Evolutionary conservation across 2,113 vertebrate species (phyloP).

Genomic region (Paratilapia polleni): DNA sequence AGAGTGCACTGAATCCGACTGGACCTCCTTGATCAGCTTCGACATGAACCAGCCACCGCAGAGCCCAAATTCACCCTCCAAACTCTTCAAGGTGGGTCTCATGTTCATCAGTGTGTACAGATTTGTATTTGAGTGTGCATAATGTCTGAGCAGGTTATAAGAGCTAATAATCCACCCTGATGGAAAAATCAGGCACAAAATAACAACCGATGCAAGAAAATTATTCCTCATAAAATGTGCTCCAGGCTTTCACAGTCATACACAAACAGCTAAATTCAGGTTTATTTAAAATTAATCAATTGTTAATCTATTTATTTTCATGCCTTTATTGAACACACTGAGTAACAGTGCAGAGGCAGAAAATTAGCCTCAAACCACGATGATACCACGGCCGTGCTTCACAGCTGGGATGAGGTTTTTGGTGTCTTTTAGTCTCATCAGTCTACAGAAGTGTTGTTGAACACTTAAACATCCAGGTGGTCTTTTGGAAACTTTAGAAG

Average conservation of each 20-base stretch:
- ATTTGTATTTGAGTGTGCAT: neutral
- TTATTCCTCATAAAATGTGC: too few species aligned
- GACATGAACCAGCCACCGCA: constrained; percentile 54
- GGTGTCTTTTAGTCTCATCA: neutral
- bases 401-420: neutral
- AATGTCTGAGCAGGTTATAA: neutral
- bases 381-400: neutral
- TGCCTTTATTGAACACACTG: neutral
- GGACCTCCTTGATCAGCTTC: constrained; percentile 68
- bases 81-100: constrained; percentile 63
- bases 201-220: too few species aligned
- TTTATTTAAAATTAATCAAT: too few species aligned
- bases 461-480: neutral
- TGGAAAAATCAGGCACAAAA: neutral
- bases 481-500: rapidly evolving
- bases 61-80: constrained; percentile 48
- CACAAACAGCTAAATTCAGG: too few species aligned
- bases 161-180: neutral
- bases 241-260: neutral
- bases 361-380: too few species aligned
- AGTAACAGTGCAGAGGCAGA: neutral
- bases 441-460: neutral
- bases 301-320: neutral
- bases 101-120: neutral
- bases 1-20: constrained; percentile 57